Evolutionary conservation across 2,888 invertebrate species (phyloP), one percentile per base, ranked within the genome.

Genomic region (Seira ritae): DNA sequence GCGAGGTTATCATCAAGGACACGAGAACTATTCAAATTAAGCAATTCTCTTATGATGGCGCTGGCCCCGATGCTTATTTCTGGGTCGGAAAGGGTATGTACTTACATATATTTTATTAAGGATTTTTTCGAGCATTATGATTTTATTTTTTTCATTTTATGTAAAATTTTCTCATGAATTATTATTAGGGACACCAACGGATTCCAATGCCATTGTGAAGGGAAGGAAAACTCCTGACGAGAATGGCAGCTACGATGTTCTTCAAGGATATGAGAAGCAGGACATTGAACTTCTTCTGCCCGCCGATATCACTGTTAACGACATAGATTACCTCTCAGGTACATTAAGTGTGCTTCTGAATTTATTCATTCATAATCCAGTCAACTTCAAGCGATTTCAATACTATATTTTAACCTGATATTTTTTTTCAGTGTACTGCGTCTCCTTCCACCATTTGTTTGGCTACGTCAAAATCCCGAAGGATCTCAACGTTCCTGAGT

Each of bases 221-320:
- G 86, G 85, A 12, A 72, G 86, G 60, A 86, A 86, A 24, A 83
- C 78, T 31, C 68, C 85, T 4, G 85, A 86, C 71, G 82, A 85
- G 22, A 73, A 71, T 62, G 86, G 86, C 12, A 55, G 78, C 15
- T 90, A 95, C 70, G 93, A 95, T 82, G 95, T 96, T 0, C 92
- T 97, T 50, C 93, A 95, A 4, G 95, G 95, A 3, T 97, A 97
- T 91, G 95, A 96, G 90, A 97, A 97, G 3, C 96, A 97, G 90
- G 97, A 97, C 91, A 96, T 97, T 81, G 97, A 97, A 91, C 95
- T 97, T 88, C 95, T 96, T 89, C 91, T 97, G 72, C 97, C 97
- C 0, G 95, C 95, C 65, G 94, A 94, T 89, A 91, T 96, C 86
- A 96, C 96, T 0, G 96, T 96, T 0, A 95, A 96, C 91, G 96